Percentiles rank a stretch among this genome's conserved stretches.
Evolutionary conservation across 2,113 vertebrate species (phyloP).

Genomic region (Cyanoderma ruficeps): DNA sequence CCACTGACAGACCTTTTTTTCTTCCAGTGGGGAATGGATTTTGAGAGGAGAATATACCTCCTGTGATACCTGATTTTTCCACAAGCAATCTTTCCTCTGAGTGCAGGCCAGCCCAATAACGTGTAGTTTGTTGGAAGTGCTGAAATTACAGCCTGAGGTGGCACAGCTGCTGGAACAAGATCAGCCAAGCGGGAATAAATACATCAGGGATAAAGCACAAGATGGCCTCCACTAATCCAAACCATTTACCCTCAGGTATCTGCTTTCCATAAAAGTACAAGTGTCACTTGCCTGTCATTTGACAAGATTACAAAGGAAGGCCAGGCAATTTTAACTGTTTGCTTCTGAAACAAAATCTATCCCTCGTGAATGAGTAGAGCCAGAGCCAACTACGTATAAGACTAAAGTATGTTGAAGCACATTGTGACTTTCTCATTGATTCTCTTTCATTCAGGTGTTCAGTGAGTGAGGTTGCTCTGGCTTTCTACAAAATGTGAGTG

Average conservation of each 20-base stretch:
- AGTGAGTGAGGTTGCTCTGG: background rate
- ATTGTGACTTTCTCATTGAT: background rate
- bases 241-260: background rate
- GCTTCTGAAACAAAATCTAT: slow-evolving; percentile 18
- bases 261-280: background rate
- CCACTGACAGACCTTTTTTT: background rate
- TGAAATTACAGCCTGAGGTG: slow-evolving; percentile 25
- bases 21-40: background rate
- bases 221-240: slow-evolving; percentile 2
- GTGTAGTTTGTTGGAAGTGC: background rate
- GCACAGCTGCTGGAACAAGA: background rate
- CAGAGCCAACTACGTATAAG: background rate
- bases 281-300: slow-evolving; percentile 23
- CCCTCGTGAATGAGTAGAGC: background rate
- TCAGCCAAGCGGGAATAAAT: background rate
- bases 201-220: background rate
- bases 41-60: background rate
- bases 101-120: background rate
- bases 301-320: slow-evolving; percentile 16
- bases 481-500: background rate
- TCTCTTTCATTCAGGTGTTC: background rate
- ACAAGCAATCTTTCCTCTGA: background rate
- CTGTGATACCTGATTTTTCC: background rate
- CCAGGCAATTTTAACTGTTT: background rate
- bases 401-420: background rate